Evolutionary conservation across 2,113 vertebrate genomes (phyloP).

Genomic region (Prionailurus bengalensis): DNA sequence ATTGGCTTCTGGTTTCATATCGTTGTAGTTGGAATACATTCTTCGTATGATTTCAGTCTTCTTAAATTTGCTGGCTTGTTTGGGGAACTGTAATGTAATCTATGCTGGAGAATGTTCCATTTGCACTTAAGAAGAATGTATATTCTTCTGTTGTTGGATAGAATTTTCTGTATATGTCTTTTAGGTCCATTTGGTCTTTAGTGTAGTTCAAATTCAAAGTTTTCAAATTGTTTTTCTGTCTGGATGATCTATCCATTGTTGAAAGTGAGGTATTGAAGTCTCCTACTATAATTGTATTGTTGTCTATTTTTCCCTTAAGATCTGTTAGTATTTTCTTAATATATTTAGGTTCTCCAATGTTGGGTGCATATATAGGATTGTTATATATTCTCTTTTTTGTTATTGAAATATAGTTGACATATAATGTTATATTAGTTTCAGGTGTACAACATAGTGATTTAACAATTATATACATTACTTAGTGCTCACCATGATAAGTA

Average conservation of each 20-base stretch:
- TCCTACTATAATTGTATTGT: neutral
- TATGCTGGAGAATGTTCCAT: neutral
- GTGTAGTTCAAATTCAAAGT: neutral
- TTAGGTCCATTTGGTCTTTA: neutral
- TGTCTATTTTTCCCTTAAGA: neutral
- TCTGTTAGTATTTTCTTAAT: neutral
- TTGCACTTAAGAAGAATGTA: neutral
- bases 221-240: neutral
- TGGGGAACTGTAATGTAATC: neutral
- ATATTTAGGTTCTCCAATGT: neutral
- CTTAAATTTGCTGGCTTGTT: neutral
- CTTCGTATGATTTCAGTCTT: neutral
- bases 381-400: neutral
- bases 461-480: neutral
- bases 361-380: neutral
- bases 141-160: neutral
- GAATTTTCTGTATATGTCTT: neutral
- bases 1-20: neutral
- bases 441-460: neutral
- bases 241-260: neutral
- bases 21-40: neutral
- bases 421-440: neutral
- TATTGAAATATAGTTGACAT: neutral
- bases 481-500: neutral
- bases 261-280: neutral